Evolutionary conservation across 2,797 vertebrate species (phyloP).

Genomic region (Somateria mollissima): DNA sequence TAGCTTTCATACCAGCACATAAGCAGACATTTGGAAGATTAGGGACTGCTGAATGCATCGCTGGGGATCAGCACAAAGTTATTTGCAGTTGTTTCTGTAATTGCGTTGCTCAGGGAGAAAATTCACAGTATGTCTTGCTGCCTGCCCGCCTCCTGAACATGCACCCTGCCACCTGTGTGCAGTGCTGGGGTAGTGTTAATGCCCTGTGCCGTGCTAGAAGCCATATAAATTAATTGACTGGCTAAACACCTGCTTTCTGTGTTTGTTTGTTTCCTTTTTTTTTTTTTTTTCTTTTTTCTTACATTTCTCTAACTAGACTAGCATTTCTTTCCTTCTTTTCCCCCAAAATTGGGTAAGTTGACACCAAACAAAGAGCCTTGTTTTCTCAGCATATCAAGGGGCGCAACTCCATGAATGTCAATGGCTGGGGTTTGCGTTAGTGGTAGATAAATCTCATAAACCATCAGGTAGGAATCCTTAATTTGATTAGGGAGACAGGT

Average conservation of each 20-base stretch:
- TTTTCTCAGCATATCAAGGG: not conserved
- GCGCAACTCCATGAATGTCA: not conserved
- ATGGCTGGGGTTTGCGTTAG: not conserved
- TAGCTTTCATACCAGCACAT: not conserved
- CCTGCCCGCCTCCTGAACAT: not conserved
- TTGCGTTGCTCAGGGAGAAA: slow-evolving; percentile 15
- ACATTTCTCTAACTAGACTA: not conserved
- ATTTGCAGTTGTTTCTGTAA: slow-evolving; percentile 65
- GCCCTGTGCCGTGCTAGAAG: slow-evolving; percentile 24
- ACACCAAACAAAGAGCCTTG: not conserved
- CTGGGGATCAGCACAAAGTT: slow-evolving; percentile 51
- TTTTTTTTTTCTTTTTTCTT: not conserved
- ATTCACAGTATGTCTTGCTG: slow-evolving; percentile 59
- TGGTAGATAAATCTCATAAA: not conserved
- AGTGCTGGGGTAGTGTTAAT: slow-evolving; percentile 44
- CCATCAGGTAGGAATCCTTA: not conserved
- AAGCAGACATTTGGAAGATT: slow-evolving; percentile 52
- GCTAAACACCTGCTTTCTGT: slow-evolving; percentile 44
- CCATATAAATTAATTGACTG: slow-evolving; percentile 47
- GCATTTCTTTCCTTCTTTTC: not conserved
- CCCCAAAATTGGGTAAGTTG: not conserved
- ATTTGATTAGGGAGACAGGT: not conserved
- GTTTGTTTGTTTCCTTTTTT: not conserved
- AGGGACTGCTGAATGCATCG: slow-evolving; percentile 8
- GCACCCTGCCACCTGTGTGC: slow-evolving; percentile 40